Evolutionary conservation across 2,797 vertebrate species (phyloP), one percentile per base, ranked within the genome.

Genomic region (Crax fasciolata): DNA sequence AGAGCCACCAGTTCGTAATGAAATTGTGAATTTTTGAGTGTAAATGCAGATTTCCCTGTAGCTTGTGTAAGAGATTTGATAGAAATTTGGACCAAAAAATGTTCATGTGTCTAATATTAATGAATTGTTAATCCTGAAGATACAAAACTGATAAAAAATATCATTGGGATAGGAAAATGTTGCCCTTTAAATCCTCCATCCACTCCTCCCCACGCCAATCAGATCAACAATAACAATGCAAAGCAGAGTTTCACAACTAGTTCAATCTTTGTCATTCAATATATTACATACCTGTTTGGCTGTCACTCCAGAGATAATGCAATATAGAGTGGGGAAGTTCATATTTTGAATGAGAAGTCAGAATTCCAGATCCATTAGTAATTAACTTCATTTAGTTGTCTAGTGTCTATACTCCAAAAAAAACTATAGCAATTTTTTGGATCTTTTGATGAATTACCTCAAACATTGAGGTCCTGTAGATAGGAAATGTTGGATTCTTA

Each of bases 81-180:
- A 85, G 66, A 78, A 92, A 77, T 85, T 80, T 91, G 44, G 11
- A 78, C 35, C 21, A 18, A 23, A 68, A 85, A 30, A 14, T 9
- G 58, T 48, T 14, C 16, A 46, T 59, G 8, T 44, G 11, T 62
- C 20, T 73, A 55, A 55, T 73, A 88, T 78, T 72, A 85, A 78
- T 86, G 67, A 94, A 73, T 24, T 73, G n/a, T 21, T 94, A 63
- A 90, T 66, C 43, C 27, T 93, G 48, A 88, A 88, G 59, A 78
- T 91, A 70, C 25, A 70, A 71, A 49, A 65, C 32, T 80, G 68
- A 75, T 84, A 91, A 91, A 91, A 89, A 84, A 72, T 84, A 61
- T 24, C 24, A 21, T 4, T 70, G 46, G 6, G 10, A 3, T 7
- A 43, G 24, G 30, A 82, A 85, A 73, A 18, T 3, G 11, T 63